Evolutionary conservation across 2,888 invertebrate species (phyloP), one percentile per base, ranked within the genome.

Genomic region (Digitonthophagus gazella): DNA sequence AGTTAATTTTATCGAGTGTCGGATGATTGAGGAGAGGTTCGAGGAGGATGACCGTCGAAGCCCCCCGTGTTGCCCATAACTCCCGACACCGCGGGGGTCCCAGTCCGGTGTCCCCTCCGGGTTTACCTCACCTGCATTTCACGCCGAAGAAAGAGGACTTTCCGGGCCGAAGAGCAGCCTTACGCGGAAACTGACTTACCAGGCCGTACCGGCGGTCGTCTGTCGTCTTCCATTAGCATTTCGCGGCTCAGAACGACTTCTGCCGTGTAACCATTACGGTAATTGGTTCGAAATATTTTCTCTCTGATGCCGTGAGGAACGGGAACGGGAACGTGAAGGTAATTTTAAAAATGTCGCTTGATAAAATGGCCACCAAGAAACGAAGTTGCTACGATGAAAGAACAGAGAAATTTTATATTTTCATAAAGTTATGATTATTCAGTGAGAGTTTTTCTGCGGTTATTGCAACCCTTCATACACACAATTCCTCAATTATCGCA

Each of bases 71-170:
- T 56, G 70, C 63, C 66, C 71, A 73, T 73, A 73, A 73, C 70
- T 73, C 69, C 71, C 58, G 55, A 16, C 61, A 16, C 73, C 15
- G 67, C 70, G 70, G 73, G 73, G 71, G 71, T 74, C 70, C 66
- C 64, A 68, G 73, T 66, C 71, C 69, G 66, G 71, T 68, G 71
- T 71, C 72, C 67, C 71, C 70, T 69, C 63, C 71, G 68, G 71
- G 63, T 71, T 68, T 57, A 56, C 66, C 64, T 67, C 65, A 54
- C 67, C 64, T 61, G 67, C 69, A 69, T 72, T 70, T 71, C 71
- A 72, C 72, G 71, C 71, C 67, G 69, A 71, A 70, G 28, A 44
- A 44, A 44, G 28, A 44, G 28, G 28, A 44, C 28, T 44, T 44
- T 44, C 28, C 28, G 28, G 28, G 28, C 11, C 28, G 28, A 44